Evolutionary conservation across 2,888 invertebrate genomes (phyloP).

Genomic region (Pemphredon lugubris): DNA sequence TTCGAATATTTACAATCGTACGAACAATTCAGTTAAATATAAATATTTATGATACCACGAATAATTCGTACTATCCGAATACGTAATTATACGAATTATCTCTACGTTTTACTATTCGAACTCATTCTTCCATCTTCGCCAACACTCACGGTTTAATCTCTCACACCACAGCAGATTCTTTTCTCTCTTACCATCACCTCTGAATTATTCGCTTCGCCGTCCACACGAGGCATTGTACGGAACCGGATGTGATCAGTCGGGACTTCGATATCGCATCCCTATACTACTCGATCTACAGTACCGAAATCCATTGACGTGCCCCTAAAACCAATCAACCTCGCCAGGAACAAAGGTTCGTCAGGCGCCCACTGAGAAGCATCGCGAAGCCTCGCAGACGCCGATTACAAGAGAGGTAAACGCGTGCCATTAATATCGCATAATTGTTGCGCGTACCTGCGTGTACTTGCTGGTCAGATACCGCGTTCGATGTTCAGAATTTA

Average conservation of each 20-base stretch:
- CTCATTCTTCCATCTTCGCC: no score
- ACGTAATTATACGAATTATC: no score
- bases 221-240: not conserved
- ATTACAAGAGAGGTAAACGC: conserved; percentile 40
- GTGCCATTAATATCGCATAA: conserved; percentile 44
- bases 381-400: conserved; percentile 14
- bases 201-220: no score
- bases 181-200: no score
- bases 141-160: no score
- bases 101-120: no score
- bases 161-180: no score
- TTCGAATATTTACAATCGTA: no score
- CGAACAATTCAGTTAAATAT: no score
- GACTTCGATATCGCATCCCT: conserved; percentile 20
- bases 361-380: conserved; percentile 21
- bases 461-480: conserved; percentile 18
- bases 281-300: conserved; percentile 21
- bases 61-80: no score
- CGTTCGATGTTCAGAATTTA: conserved; percentile 7
- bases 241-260: not conserved
- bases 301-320: conserved; percentile 5
- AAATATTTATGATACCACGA: no score
- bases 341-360: conserved; percentile 39
- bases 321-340: conserved; percentile 38
- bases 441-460: conserved; percentile 23